Evolutionary conservation across 1,140 invertebrate genomes (phyloP), one percentile per base, ranked within the genome.

Genomic region (Lanistes nyassanus): DNA sequence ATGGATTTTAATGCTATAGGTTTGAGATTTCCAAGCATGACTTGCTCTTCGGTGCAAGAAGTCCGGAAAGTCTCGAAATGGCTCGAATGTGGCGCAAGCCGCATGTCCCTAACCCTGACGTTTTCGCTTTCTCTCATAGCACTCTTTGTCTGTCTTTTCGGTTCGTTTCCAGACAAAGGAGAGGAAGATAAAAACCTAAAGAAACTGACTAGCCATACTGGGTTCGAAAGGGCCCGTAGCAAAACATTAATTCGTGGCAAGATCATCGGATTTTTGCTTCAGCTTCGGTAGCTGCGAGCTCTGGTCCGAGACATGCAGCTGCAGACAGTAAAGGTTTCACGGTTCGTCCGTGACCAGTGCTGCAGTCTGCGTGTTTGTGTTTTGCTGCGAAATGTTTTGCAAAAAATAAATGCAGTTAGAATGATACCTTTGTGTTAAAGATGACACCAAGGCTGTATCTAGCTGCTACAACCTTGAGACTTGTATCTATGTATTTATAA

Each of bases 131-230:
- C 56, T 60, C 56, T 60, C 56, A 31, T 60, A 19, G 56, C 56
- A 60, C 56, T 60, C 56, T 60, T 60, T 60, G 56, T 60, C 56
- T 60, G 56, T 60, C 56, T 60, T 60, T 60, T 60, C 5, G 23
- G 56, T 60, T 23, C 0, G 56, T 60, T 60, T 60, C 56, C 56
- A 60, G 56, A 60, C 56, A 60, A 60, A 60, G 56, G 56, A 60
- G 56, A 60, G 56, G 23, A 31, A 16, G 0, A 26, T 60, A 60
- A 60, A 60, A n/a, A n/a, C 11, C 29, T 31, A 60, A 60, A 60
- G 56, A 60, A 60, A 31, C 56, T 3, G 56, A 60, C 56, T 60
- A 60, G 56, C 56, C 56, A 60, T 60, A n/a, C 23, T 4, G 56
- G 56, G 2, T 60, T n/a, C 11, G 23, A 60, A n/a, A 26, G 51